Conservation (phyloP, 2,113 vertebrate genomes). For the Myanophis thanlyinensis region DNA sequence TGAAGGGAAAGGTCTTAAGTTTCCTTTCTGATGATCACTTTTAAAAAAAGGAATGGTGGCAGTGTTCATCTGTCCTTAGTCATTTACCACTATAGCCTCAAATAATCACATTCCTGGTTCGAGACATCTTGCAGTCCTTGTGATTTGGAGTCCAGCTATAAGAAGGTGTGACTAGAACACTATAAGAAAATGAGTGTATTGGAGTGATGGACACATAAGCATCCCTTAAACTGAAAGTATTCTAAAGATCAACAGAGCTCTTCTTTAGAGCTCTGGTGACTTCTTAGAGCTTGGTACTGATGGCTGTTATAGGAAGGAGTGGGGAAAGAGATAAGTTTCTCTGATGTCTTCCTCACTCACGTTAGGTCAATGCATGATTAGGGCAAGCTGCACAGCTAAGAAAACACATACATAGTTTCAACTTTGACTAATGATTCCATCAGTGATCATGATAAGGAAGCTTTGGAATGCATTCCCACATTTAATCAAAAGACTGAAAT, state of each 20-base stretch:
- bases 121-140: background rate
- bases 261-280: background rate
- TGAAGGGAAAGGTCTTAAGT: slow-evolving; percentile 69
- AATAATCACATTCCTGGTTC: background rate
- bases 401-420: background rate
- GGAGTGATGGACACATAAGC: background rate
- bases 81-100: rapidly evolving
- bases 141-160: background rate
- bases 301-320: background rate
- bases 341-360: background rate
- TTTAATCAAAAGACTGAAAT: slow-evolving; percentile 31
- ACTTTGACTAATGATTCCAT: slow-evolving; percentile 22
- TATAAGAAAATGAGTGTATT: slow-evolving; percentile 18
- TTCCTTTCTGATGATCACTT: slow-evolving; percentile 76
- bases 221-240: background rate
- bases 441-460: slow-evolving; percentile 77
- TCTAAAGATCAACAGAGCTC: background rate
- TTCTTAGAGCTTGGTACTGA: background rate
- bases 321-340: background rate
- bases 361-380: background rate
- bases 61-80: rapidly evolving
- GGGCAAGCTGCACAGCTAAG: background rate
- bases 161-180: background rate
- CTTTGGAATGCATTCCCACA: slow-evolving; percentile 64
- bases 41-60: background rate